These are phyloP conservation scores for Bombus confusus DNA, from an alignment of 1,140 invertebrate genomes.

Conservation along the genomic window DNA sequence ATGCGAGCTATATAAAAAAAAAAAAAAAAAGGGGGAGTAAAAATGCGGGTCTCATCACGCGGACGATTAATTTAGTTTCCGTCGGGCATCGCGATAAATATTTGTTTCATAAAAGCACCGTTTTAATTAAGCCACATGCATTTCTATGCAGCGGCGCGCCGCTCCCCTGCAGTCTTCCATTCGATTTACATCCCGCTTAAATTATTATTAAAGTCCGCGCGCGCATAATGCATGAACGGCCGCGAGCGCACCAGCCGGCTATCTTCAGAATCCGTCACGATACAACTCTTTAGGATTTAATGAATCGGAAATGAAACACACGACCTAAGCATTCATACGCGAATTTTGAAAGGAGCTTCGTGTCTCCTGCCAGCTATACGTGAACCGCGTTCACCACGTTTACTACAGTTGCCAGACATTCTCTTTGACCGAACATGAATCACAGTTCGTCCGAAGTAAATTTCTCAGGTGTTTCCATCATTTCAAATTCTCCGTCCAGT, in stretches of 20 bases:
- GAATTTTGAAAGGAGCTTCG: neutral
- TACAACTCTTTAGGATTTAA: slow-evolving; percentile 49
- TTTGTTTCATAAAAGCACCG: slow-evolving; percentile 25
- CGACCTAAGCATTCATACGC: slow-evolving; percentile 8
- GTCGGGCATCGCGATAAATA: slow-evolving; percentile 22
- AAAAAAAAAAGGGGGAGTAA: neutral
- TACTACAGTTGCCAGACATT: neutral
- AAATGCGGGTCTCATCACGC: neutral
- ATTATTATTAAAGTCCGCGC: slow-evolving; percentile 44
- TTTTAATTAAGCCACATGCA: slow-evolving; percentile 45
- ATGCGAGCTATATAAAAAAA: too few species aligned
- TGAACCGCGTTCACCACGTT: neutral
- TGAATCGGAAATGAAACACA: slow-evolving; percentile 44
- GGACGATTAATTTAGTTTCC: slow-evolving; percentile 22
- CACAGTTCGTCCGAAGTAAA: neutral
- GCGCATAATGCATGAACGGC: slow-evolving; percentile 28
- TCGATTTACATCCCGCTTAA: slow-evolving; percentile 45
- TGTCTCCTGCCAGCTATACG: neutral
- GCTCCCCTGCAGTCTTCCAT: slow-evolving; percentile 1
- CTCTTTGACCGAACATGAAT: neutral
- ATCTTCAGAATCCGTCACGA: neutral
- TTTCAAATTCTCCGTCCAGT: neutral
- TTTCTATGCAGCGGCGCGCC: neutral
- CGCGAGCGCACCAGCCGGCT: neutral
- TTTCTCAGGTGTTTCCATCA: neutral